Percentiles rank a stretch among this genome's conserved stretches.
Conservation (phyloP, 2,113 vertebrate genomes). For the Platycercus adscitus region DNA sequence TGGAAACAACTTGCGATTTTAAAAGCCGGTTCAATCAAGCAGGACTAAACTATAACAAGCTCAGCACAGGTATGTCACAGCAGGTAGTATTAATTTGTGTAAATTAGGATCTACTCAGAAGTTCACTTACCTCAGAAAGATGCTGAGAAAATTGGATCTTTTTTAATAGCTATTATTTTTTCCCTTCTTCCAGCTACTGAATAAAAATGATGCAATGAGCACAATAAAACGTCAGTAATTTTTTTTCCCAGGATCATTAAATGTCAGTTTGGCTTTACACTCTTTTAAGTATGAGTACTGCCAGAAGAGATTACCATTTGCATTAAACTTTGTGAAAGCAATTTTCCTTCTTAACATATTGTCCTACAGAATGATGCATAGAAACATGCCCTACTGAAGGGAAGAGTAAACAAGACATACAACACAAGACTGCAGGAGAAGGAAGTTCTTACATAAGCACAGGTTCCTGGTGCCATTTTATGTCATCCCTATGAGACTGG, state of each 20-base stretch:
- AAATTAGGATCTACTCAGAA: not conserved
- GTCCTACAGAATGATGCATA: not conserved
- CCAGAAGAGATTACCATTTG: not conserved
- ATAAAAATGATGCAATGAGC: not conserved
- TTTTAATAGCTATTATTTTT: not conserved
- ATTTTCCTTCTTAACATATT: not conserved
- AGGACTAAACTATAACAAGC: not conserved
- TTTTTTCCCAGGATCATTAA: not conserved
- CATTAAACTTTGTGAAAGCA: not conserved
- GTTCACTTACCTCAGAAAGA: not conserved
- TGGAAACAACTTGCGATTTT: not conserved
- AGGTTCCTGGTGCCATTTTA: not conserved
- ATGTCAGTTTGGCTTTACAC: not conserved
- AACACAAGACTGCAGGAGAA: not conserved
- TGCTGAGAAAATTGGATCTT: not conserved
- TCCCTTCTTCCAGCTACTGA: not conserved
- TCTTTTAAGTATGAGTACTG: not conserved
- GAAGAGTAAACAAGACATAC: not conserved
- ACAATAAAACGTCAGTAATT: not conserved
- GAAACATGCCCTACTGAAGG: not conserved
- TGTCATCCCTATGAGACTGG: not conserved
- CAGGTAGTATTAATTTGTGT: not conserved
- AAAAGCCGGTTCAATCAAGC: not conserved
- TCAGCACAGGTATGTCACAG: not conserved
- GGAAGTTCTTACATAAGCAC: not conserved